Conservation (phyloP, 2,113 vertebrate genomes). For the Hippocampus abdominalis region DNA sequence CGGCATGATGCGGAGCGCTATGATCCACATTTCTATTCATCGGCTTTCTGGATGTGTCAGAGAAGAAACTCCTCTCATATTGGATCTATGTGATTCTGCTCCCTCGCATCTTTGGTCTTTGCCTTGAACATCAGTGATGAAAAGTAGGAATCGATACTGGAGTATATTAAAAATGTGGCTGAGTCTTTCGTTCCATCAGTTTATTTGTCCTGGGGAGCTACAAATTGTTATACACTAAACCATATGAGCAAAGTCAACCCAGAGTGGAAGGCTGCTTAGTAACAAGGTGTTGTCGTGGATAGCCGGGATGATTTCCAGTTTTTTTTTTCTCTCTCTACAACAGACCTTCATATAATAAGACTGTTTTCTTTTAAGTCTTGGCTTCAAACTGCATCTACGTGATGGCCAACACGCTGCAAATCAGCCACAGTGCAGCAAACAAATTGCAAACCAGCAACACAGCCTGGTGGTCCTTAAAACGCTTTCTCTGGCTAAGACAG, state of each 20-base stretch:
- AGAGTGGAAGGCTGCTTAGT: neutral
- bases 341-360: no score
- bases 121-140: constrained; percentile 4
- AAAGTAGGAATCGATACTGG: neutral
- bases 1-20: constrained; percentile 45
- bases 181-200: neutral
- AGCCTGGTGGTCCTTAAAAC: no score
- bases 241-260: neutral
- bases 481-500: no score
- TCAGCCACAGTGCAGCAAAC: no score
- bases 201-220: neutral
- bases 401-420: no score
- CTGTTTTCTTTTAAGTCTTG: no score
- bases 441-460: no score
- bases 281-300: neutral
- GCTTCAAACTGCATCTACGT: no score
- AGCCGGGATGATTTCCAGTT: neutral
- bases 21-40: constrained; percentile 63
- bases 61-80: constrained; percentile 42
- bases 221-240: neutral
- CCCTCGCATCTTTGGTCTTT: constrained; percentile 12
- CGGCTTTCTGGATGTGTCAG: constrained; percentile 38
- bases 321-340: no score
- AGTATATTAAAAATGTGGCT: constrained; percentile 1
- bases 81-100: constrained; percentile 24